Evolutionary conservation across 1,140 invertebrate genomes (phyloP).

Genomic region (Mercenaria mercenaria): DNA sequence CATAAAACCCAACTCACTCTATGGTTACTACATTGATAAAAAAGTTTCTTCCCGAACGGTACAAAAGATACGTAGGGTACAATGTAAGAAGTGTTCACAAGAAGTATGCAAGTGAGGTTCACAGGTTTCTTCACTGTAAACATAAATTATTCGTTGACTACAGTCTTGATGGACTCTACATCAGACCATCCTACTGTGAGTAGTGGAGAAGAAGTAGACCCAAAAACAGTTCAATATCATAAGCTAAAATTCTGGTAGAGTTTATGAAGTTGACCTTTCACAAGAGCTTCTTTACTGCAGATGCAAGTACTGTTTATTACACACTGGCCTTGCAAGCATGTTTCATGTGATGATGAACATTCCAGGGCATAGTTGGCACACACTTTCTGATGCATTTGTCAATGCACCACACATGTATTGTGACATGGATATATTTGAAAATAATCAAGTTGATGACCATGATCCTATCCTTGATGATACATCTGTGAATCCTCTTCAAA

Average conservation of each 20-base stretch:
- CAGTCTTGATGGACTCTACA: background rate
- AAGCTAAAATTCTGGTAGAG: background rate
- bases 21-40: background rate
- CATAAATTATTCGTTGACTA: background rate
- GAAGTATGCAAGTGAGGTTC: constrained; percentile 7
- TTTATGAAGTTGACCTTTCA: background rate
- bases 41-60: constrained; percentile 35
- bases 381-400: background rate
- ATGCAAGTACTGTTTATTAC: background rate
- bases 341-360: background rate
- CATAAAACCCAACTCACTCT: too few species aligned
- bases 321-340: constrained; percentile 50
- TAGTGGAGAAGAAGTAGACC: background rate
- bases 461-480: background rate
- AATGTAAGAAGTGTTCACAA: constrained; percentile 17
- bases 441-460: background rate
- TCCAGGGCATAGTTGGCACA: background rate
- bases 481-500: background rate
- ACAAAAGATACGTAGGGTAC: constrained; percentile 5
- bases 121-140: background rate
- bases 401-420: constrained; percentile 4
- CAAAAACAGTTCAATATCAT: background rate
- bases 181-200: background rate
- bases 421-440: background rate
- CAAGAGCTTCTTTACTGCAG: background rate